Base-by-base conservation (phyloP, 1,140 invertebrate species). In the Aphaenogaster floridana region DNA sequence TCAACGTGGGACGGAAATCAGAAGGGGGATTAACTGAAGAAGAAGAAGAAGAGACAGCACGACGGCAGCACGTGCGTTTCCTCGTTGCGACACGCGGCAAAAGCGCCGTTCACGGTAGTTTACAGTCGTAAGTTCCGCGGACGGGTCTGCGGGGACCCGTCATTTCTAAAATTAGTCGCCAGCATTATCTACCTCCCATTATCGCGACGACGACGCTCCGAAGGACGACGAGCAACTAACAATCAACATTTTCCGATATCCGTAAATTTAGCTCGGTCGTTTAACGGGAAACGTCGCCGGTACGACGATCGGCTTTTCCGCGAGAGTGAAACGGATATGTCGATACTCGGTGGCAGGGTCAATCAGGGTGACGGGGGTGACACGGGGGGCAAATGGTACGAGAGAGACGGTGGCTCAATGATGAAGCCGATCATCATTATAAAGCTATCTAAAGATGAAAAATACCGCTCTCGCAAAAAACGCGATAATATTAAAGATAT, bases 111-210 rank as follows among this genome's bases (percentile, higher is more conserved):
- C 6, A 45, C 50, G 50, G 9, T 39, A 21, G 5, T 45, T 45
- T 54, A 63, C 36, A 13, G 28, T 8, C n/a, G 28, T 68, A 36
- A 80, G 63, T 48, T 36, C 2, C 21, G 42, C 42, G 45, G 54
- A 63, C 68, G 36, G 9, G 54, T 71, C 52, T 21, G n/a, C 11
- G 28, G 21, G 17, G 61, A 15, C n/a, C 50, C 61, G 80, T 90
- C 76, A 86, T 79, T 69, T 71, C 90, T 90, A 89, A 90, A 89
- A 87, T 89, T 90, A 90, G 64, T 89, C 68, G 50, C 21, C 78
- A 11, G n/a, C 59, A 54, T 74, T 87, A 87, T 79, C 71, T 52
- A 48, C 52, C 59, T 90, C 8, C 34, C 81, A 66, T 83, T 87
- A 89, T 90, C 84, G 63, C 78, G 63, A 88, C 74, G 57, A 59